Evolutionary conservation across 2,113 vertebrate species (phyloP), one percentile per base, ranked within the genome.

Genomic region (Thymallus thymallus): DNA sequence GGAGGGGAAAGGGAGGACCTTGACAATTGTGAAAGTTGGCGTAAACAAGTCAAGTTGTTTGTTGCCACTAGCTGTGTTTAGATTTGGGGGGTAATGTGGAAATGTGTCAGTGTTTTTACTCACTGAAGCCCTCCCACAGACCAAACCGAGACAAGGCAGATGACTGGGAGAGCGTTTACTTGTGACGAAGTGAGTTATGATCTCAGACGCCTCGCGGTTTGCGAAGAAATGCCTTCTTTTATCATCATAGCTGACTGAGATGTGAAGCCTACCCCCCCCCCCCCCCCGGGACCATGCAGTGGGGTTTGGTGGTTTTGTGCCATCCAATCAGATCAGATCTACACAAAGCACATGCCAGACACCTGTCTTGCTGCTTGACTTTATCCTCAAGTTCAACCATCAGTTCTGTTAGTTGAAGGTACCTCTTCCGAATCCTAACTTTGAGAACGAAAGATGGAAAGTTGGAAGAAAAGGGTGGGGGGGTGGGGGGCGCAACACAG

Each of bases 231-330:
- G 82, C 77, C 71, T 69, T 55, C 51, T 83, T 84, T 84, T 62
- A 68, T 60, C 64, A 69, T 72, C 75, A 85, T 3, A 74, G 62
- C 83, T 87, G 82, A 68, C 76, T 35, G 80, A 84, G 46, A 73
- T 61, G 76, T 84, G 85, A 69, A 72, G 51, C 32, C 58, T 71
- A 75, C 60, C 12, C 63, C 80, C 72, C 55, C 24, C 56, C 60
- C 12, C 63, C 80, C 72, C 55, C 24, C 56, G 69, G 79, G 30
- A 66, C 64, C 14, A 16, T 13, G 14, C 29, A 14, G 12, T 29
- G 22, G 24, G 61, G 26, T 1, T 60, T 14, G 51, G 16, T 65
- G 63, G 26, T n/a, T 45, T 3, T 10, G 6, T 68, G 20, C 18
- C 64, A 23, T 45, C 76, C 70, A 77, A 65, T 76, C 45, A 73